Evolutionary conservation across 2,113 vertebrate genomes (phyloP).

Genomic region (Bungarus multicinctus): DNA sequence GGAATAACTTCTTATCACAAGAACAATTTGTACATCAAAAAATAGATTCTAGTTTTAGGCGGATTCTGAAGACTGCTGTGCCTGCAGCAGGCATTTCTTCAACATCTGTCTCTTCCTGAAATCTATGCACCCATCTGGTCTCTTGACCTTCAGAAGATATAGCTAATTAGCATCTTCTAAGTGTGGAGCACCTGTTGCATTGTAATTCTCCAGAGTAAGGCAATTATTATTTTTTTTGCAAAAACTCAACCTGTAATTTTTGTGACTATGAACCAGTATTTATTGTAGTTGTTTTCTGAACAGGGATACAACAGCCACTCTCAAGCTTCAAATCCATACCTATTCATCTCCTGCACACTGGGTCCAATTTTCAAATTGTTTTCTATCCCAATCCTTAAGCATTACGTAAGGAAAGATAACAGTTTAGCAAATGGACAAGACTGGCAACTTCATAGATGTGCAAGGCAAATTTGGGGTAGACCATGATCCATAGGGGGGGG

Average conservation of each 20-base stretch:
- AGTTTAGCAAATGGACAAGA: not conserved
- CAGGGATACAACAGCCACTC: not conserved
- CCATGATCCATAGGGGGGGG: not conserved
- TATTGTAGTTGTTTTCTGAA: not conserved
- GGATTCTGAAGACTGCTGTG: not conserved
- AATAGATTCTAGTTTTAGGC: not conserved
- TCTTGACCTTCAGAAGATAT: not conserved
- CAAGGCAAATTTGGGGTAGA: too few species aligned
- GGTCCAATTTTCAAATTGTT: not conserved
- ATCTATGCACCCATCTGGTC: not conserved
- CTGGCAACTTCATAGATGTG: not conserved
- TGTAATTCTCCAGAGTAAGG: not conserved
- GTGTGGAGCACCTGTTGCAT: not conserved
- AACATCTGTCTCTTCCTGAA: not conserved
- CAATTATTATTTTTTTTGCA: too few species aligned
- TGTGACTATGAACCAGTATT: not conserved
- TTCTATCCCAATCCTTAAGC: not conserved
- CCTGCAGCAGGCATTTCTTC: conserved; percentile 2
- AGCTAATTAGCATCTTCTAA: not conserved
- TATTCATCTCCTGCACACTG: not conserved
- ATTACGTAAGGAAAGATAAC: not conserved
- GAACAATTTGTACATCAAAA: not conserved
- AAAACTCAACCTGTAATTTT: not conserved
- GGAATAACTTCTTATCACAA: not conserved
- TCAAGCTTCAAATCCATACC: not conserved